Evolutionary conservation across 1,140 invertebrate species (phyloP).

Genomic region (Cyclargus thomasi): DNA sequence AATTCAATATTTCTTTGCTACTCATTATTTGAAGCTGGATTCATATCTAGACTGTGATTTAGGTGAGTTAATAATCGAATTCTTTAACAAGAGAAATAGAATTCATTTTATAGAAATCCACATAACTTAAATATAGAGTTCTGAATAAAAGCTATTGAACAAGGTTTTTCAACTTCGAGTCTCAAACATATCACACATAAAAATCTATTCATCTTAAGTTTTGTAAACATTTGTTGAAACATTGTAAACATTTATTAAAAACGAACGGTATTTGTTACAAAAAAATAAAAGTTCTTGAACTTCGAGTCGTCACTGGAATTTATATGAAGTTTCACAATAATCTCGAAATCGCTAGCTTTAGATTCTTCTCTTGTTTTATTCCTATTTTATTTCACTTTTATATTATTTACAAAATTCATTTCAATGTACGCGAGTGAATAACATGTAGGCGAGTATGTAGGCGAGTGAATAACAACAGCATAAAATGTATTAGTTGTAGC

Average conservation of each 20-base stretch:
- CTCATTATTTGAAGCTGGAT: too few relatives aligned
- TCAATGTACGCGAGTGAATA: not conserved
- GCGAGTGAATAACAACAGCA: not conserved
- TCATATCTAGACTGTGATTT: too few relatives aligned
- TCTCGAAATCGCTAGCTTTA: not conserved
- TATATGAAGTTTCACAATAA: not conserved
- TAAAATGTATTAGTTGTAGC: not conserved
- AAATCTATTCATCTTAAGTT: not conserved
- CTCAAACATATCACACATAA: not conserved
- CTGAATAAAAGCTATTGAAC: not conserved
- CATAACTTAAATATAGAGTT: not conserved
- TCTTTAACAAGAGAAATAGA: not conserved
- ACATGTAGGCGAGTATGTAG: too few relatives aligned
- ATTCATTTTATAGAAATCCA: not conserved
- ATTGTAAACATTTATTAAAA: not conserved
- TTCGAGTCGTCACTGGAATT: not conserved
- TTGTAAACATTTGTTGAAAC: not conserved
- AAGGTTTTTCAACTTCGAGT: not conserved
- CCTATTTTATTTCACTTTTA: not conserved
- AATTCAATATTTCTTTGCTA: too few relatives aligned
- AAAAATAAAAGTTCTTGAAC: not conserved
- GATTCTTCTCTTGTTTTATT: not conserved
- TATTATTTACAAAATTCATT: not conserved
- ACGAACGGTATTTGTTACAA: not conserved
- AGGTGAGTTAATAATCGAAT: too few relatives aligned